Conservation (phyloP, 23 tunicate species). For the Botrylloides violaceus region DNA sequence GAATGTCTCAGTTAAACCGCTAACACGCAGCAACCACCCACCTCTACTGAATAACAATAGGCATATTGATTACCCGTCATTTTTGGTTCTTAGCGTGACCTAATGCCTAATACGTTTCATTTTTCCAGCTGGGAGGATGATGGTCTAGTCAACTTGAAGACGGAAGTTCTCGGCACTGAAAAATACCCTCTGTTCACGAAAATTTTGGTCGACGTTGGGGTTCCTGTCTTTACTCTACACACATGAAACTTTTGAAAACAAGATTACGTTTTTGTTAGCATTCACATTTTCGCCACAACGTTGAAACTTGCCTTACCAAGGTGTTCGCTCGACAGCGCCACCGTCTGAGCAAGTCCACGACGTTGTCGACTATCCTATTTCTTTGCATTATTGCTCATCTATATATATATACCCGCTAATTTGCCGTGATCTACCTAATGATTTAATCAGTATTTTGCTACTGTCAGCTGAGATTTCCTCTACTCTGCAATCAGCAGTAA, state of each 20-base stretch:
- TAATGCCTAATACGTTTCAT: too few species aligned
- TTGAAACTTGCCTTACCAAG: background rate
- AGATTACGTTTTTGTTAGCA: background rate
- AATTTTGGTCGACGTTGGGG: conserved; percentile 7
- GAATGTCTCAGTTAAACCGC: too few species aligned
- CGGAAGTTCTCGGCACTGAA: background rate
- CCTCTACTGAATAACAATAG: too few species aligned
- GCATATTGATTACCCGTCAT: too few species aligned
- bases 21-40: too few species aligned
- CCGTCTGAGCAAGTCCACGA: too few species aligned
- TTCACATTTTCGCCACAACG: background rate
- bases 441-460: background rate
- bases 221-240: background rate
- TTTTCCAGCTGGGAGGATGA: conserved; percentile 1
- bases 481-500: background rate
- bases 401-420: too few species aligned
- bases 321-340: too few species aligned
- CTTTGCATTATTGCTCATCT: background rate
- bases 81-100: too few species aligned
- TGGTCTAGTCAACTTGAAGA: conserved; percentile 1
- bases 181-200: conserved; percentile 15
- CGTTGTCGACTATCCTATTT: background rate
- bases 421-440: background rate
- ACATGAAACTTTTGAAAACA: background rate
- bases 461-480: background rate